Conservation (phyloP, 2,113 vertebrate genomes). For the Grantiella picta region DNA sequence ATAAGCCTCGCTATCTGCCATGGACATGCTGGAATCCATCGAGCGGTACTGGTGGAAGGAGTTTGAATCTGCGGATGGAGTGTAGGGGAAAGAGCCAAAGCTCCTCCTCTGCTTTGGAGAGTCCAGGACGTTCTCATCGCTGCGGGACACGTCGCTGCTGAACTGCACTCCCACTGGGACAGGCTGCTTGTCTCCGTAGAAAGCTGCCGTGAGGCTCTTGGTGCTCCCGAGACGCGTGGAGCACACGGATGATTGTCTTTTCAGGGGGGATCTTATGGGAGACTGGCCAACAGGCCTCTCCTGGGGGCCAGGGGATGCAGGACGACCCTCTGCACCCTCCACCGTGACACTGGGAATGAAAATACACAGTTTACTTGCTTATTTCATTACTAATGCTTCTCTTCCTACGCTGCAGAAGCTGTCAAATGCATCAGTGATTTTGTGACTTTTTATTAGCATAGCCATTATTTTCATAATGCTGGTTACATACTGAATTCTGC, state of each 20-base stretch:
- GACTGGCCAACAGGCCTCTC: conserved; percentile 84
- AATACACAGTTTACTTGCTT: background rate
- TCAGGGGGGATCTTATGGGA: conserved; percentile 89
- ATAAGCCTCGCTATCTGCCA: conserved; percentile 97
- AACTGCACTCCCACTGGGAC: conserved; percentile 88
- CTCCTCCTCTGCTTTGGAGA: conserved; percentile 93
- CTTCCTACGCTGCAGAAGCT: background rate
- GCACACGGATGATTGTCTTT: conserved; percentile 89
- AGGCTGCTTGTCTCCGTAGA: conserved; percentile 88
- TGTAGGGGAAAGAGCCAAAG: conserved; percentile 95
- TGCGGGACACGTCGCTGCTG: conserved; percentile 92
- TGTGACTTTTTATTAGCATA: background rate
- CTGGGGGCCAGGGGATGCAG: conserved; percentile 82
- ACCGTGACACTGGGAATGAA: conserved; percentile 67
- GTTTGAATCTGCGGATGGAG: conserved; percentile 92
- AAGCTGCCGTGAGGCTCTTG: conserved; percentile 91
- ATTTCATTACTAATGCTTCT: background rate
- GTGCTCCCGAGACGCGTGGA: conserved; percentile 92
- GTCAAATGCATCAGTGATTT: background rate
- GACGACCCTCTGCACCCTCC: conserved; percentile 78
- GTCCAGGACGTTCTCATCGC: conserved; percentile 92
- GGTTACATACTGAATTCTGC: background rate
- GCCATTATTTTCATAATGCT: background rate
- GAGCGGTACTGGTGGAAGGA: conserved; percentile 97
- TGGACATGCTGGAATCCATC: conserved; percentile 94